These are phyloP conservation scores for Falco concolor DNA, from an alignment of 2,797 vertebrate species.

Conservation along the genomic window DNA sequence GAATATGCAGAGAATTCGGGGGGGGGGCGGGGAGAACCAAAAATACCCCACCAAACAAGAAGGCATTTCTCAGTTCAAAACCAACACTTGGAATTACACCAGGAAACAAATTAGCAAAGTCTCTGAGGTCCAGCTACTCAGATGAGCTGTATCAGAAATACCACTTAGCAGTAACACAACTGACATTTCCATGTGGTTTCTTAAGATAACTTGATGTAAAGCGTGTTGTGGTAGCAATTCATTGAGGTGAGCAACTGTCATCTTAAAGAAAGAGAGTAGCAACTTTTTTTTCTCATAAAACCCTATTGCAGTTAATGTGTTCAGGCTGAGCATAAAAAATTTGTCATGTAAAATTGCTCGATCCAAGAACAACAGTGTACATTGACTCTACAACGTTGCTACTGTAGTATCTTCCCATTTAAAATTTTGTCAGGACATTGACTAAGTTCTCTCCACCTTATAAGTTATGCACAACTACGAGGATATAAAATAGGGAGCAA, in stretches of 20 bases:
- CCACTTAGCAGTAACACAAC: not conserved
- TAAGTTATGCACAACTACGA: not conserved
- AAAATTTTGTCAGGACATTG: not conserved
- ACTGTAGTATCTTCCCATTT: not conserved
- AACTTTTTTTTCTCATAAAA: not conserved
- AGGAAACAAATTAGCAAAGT: constrained; percentile 2
- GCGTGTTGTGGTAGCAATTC: not conserved
- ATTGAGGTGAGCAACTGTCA: not conserved
- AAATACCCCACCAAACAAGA: not conserved
- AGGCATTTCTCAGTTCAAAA: constrained; percentile 3
- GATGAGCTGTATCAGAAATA: not conserved
- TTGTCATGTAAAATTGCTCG: not conserved
- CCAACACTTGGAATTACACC: constrained; percentile 11
- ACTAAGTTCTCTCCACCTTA: not conserved
- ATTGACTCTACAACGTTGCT: rapidly evolving
- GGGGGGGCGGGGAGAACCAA: too few species aligned
- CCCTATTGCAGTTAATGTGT: not conserved
- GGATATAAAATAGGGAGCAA: not conserved
- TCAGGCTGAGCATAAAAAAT: not conserved
- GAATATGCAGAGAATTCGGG: not conserved
- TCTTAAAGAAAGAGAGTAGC: not conserved
- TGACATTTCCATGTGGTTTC: constrained; percentile 6
- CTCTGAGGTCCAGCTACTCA: constrained; percentile 17
- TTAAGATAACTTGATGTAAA: not conserved
- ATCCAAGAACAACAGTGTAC: not conserved